These are phyloP conservation scores for Reinhardtius hippoglossoides DNA, from an alignment of 2,113 vertebrate genomes.

Conservation along the genomic window DNA sequence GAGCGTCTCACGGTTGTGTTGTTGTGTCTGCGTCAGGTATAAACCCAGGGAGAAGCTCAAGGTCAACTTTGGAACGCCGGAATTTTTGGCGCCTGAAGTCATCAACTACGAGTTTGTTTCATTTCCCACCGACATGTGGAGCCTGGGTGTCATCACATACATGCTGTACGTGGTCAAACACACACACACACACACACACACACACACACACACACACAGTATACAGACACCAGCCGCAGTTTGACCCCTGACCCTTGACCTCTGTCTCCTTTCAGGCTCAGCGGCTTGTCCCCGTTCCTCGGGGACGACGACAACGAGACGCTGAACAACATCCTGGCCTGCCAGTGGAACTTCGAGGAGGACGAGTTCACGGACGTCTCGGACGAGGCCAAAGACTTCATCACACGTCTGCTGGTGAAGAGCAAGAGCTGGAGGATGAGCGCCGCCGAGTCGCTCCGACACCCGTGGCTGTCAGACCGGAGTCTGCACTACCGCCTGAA, in stretches of 20 bases:
- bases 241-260: slow-evolving; percentile 34
- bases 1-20: background rate
- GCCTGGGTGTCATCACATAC: slow-evolving; percentile 94
- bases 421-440: slow-evolving; percentile 98
- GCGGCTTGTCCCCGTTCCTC: slow-evolving; percentile 94
- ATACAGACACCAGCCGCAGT: background rate
- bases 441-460: slow-evolving; percentile 91
- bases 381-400: slow-evolving; percentile 94
- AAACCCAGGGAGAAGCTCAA: slow-evolving; percentile 95
- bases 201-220: background rate
- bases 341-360: slow-evolving; percentile 94
- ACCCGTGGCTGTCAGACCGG: slow-evolving; percentile 92
- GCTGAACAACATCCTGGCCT: slow-evolving; percentile 94
- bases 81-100: slow-evolving; percentile 97
- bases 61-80: slow-evolving; percentile 97
- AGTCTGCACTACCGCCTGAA: slow-evolving; percentile 87
- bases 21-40: slow-evolving; percentile 83
- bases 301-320: slow-evolving; percentile 96
- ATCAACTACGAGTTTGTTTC: slow-evolving; percentile 98
- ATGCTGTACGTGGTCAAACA: slow-evolving; percentile 90
- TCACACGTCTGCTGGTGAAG: slow-evolving; percentile 94
- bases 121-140: slow-evolving; percentile 99
- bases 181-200: background rate
- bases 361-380: slow-evolving; percentile 91
- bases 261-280: slow-evolving; percentile 83